phyloP scores from a whole-genome alignment of 2,888 invertebrate genomes.

The Phorcus lineatus region DNA sequence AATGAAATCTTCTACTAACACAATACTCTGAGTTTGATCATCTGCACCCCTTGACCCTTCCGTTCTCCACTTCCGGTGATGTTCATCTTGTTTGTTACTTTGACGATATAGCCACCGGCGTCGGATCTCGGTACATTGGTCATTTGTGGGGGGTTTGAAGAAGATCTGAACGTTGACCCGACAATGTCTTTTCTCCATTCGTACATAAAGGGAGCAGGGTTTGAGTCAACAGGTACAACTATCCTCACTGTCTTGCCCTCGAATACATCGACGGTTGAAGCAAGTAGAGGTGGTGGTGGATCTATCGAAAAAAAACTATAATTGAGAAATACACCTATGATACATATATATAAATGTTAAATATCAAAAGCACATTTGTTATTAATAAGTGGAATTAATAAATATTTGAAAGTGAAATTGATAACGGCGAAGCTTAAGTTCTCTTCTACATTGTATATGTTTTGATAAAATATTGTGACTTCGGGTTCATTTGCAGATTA shows the following conservation, averaged over 20 bases:
- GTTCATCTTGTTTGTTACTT: not conserved
- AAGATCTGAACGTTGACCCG: not conserved
- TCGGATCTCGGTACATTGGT: not conserved
- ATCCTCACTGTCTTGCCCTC: not conserved
- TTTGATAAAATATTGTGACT: too few species aligned
- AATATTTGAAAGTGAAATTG: too few species aligned
- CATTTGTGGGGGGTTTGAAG: not conserved
- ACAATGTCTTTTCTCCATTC: not conserved
- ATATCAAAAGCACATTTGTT: too few species aligned
- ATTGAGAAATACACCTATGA: too few species aligned
- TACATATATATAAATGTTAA: too few species aligned
- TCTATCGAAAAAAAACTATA: not conserved
- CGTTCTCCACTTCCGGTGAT: not conserved
- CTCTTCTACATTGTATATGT: too few species aligned
- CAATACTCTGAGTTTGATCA: not conserved
- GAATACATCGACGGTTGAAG: not conserved
- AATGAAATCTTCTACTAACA: not conserved
- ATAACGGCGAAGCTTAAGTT: too few species aligned
- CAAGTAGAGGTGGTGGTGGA: not conserved
- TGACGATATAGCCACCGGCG: not conserved
- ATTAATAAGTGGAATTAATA: too few species aligned
- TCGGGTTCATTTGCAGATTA: too few species aligned
- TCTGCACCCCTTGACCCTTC: not conserved
- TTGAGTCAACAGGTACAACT: not conserved
- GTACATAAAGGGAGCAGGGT: not conserved